These are phyloP conservation scores for Agrilus biguttatus DNA, from an alignment of 2,888 invertebrate genomes.

Conservation along the genomic window DNA sequence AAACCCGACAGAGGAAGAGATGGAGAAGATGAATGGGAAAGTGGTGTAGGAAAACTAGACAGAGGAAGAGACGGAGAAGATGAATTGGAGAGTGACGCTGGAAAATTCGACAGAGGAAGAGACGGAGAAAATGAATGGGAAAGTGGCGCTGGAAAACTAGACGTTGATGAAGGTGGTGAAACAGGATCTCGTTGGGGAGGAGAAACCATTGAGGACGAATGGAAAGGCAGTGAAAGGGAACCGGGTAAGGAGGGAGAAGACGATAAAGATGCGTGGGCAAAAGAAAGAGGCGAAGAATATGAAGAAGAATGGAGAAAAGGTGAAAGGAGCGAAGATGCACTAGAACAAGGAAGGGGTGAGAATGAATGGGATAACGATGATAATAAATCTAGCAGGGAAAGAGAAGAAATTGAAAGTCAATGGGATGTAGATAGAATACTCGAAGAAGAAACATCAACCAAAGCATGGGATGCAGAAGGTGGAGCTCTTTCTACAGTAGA, in stretches of 20 bases:
- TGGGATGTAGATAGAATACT: no score
- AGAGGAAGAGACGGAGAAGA: background rate
- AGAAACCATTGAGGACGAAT: background rate
- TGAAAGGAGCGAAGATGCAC: background rate
- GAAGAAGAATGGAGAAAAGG: background rate
- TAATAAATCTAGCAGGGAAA: no score
- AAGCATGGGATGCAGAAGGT: background rate
- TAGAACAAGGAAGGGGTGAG: background rate
- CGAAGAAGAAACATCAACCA: background rate
- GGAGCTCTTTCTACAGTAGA: background rate
- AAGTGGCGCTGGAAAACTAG: background rate
- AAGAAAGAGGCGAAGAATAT: background rate
- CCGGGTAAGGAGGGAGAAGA: background rate
- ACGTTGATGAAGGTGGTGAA: background rate
- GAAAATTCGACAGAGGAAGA: background rate
- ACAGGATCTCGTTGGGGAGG: background rate
- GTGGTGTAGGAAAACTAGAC: background rate
- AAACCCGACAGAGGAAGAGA: background rate
- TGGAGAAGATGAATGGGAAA: background rate
- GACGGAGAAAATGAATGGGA: background rate
- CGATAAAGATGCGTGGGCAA: background rate
- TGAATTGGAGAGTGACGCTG: background rate
- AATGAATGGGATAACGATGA: background rate
- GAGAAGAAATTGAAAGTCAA: no score
- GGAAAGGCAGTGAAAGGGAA: background rate